A percentile compares a stretch with the other conserved stretches of the same genome.
These are phyloP conservation scores for Pseudochaenichthys georgianus DNA, from an alignment of 2,797 vertebrate species.

Conservation along the genomic window DNA sequence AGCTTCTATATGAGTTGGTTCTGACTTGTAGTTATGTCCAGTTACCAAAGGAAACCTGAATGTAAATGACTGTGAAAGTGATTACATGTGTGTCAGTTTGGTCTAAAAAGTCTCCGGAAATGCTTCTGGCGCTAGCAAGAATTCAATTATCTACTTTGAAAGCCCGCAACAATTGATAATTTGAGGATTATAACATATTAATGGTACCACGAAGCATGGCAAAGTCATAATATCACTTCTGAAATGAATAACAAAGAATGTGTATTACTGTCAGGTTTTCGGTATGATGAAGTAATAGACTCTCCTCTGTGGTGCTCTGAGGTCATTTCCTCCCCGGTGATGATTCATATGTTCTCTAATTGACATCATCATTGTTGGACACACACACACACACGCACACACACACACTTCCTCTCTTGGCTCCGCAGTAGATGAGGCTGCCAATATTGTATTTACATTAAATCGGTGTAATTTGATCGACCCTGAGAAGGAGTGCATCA, in stretches of 20 bases:
- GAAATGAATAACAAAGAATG: slow-evolving; percentile 66
- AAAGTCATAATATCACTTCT: slow-evolving; percentile 49
- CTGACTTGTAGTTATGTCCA: neutral
- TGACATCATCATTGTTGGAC: slow-evolving; percentile 76
- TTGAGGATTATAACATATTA: slow-evolving; percentile 60
- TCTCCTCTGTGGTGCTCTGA: slow-evolving; percentile 63
- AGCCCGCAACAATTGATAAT: slow-evolving; percentile 41
- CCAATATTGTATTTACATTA: slow-evolving; percentile 75
- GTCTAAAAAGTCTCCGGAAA: slow-evolving; percentile 10
- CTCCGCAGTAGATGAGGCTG: slow-evolving; percentile 51
- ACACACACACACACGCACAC: slow-evolving; percentile 24
- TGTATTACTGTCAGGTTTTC: slow-evolving; percentile 54
- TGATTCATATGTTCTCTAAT: slow-evolving; percentile 76
- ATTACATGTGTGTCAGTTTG: slow-evolving; percentile 15
- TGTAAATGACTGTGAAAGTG: neutral
- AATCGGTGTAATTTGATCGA: slow-evolving; percentile 68
- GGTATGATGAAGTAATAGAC: slow-evolving; percentile 71
- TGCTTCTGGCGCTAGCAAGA: neutral
- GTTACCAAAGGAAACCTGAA: neutral
- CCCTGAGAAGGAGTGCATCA: slow-evolving; percentile 48
- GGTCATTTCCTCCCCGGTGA: slow-evolving; percentile 73
- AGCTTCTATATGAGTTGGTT: neutral
- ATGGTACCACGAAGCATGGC: slow-evolving; percentile 30
- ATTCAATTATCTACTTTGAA: slow-evolving; percentile 58
- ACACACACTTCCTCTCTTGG: slow-evolving; percentile 38